phyloP scores from a whole-genome alignment of 2,797 vertebrate genomes.

The Streptopelia turtur region DNA sequence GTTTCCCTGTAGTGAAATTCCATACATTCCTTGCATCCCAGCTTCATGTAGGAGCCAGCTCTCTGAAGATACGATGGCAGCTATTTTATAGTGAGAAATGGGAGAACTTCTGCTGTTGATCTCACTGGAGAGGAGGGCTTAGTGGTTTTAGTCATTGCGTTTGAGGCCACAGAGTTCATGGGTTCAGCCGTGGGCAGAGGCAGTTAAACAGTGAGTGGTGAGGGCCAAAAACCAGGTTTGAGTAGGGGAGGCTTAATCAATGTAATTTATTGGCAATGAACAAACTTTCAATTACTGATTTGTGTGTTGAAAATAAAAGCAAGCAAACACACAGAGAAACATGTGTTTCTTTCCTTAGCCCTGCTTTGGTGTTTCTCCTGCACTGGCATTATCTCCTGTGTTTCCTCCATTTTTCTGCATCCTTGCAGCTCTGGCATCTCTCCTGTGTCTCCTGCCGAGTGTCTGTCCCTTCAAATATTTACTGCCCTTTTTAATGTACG shows the following conservation, averaged over 20 bases:
- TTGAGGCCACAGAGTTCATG: background rate
- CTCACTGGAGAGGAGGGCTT: background rate
- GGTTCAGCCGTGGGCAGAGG: background rate
- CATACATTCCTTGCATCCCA: conserved; percentile 20
- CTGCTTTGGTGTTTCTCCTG: background rate
- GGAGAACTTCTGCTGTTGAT: conserved; percentile 9
- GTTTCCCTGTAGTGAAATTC: conserved; percentile 33
- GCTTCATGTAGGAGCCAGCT: background rate
- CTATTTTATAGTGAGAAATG: background rate
- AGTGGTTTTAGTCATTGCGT: background rate
- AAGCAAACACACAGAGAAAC: background rate
- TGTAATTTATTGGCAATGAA: background rate
- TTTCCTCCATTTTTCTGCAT: background rate
- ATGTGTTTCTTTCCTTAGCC: background rate
- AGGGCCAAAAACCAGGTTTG: background rate
- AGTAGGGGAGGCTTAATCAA: background rate
- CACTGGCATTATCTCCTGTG: background rate
- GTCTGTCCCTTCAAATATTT: background rate
- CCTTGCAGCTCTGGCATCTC: background rate
- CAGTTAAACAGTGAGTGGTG: background rate
- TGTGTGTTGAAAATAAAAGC: background rate
- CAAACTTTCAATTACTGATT: background rate
- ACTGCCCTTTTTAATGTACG: background rate
- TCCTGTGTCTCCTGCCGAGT: accelerated
- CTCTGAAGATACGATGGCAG: background rate